Evolutionary conservation across 2,797 vertebrate species (phyloP), one percentile per base, ranked within the genome.

Genomic region (Schizothorax lantsangensis): DNA sequence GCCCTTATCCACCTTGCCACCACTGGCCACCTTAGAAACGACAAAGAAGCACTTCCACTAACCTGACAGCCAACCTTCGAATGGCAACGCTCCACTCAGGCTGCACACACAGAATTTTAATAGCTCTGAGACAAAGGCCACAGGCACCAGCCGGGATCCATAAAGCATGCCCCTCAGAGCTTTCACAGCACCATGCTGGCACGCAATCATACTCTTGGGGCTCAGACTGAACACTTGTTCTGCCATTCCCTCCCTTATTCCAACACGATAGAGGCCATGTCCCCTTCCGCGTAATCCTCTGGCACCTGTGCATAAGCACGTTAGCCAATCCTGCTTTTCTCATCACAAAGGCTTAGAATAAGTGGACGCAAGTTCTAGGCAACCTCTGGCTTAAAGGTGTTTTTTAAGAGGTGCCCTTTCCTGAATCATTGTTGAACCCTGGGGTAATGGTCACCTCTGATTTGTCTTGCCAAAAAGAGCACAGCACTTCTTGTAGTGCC

Each of bases 61-160:
- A 94, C 93, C 94, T 93, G 93, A 94, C 93, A 94, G 93, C 92
- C 92, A 92, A 94, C 93, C 93, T 92, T 92, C 92, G 91, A 93
- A 95, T 94, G 94, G 94, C 93, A 89, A 74, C 38, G 79, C 90
- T 94, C 93, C 91, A 93, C 91, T 91, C 88, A 85, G 89, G 89
- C 92, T 92, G 80, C 91, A 92, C 88, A 88, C 92, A 91, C 91
- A 92, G 92, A 95, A 95, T 95, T 93, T 91, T 92, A 95, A 95
- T 94, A 92, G 92, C 92, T 80, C 72, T 69, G 91, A 94, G 92
- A 95, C 95, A 95, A 95, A 95, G 94, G 94, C 92, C 92, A 93
- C 91, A 92, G 91, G 92, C 93, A 91, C 84, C 47, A 86, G 92
- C 88, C 92, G 90, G 91, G 93, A 93, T 95, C 93, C 91, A 94